Evolutionary conservation across 1,140 invertebrate species (phyloP).

Genomic region (Procambarus virginalis): DNA sequence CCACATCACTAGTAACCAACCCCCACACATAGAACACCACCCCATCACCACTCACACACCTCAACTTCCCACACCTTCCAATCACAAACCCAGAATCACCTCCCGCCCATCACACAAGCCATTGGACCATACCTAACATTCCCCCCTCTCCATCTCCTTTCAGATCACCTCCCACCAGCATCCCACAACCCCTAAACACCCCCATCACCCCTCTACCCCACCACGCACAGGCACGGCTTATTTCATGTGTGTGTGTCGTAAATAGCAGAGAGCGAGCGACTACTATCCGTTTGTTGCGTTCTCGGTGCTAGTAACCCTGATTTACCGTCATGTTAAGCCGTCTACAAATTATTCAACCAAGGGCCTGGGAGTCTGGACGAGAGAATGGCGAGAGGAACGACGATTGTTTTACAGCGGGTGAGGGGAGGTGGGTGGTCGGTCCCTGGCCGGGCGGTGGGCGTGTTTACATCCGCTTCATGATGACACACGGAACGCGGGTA

Average conservation of each 20-base stretch:
- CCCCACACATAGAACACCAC: too few species aligned
- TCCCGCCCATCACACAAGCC: background rate
- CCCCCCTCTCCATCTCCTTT: background rate
- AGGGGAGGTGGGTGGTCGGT: too few species aligned
- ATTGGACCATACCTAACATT: background rate
- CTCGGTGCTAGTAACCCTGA: conserved; percentile 41
- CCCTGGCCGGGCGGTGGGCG: background rate
- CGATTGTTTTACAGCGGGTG: conserved; percentile 24
- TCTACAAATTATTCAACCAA: conserved; percentile 50
- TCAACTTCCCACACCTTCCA: too few species aligned
- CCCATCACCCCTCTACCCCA: background rate
- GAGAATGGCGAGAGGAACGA: background rate
- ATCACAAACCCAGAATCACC: too few species aligned
- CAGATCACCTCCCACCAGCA: background rate
- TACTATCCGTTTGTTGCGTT: conserved; percentile 36
- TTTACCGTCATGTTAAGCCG: conserved; percentile 60
- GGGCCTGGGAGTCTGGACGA: conserved; percentile 6
- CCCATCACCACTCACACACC: too few species aligned
- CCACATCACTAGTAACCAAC: too few species aligned
- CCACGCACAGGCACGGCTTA: conserved; percentile 28
- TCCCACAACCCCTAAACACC: background rate
- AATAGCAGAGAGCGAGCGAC: conserved; percentile 21
- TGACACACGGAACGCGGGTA: background rate
- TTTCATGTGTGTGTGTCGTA: conserved; percentile 37
- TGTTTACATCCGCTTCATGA: conserved; percentile 1